A percentile compares a stretch with the other conserved stretches of the same genome.
Evolutionary conservation across 2,113 vertebrate genomes (phyloP).

Genomic region (Natator depressus): DNA sequence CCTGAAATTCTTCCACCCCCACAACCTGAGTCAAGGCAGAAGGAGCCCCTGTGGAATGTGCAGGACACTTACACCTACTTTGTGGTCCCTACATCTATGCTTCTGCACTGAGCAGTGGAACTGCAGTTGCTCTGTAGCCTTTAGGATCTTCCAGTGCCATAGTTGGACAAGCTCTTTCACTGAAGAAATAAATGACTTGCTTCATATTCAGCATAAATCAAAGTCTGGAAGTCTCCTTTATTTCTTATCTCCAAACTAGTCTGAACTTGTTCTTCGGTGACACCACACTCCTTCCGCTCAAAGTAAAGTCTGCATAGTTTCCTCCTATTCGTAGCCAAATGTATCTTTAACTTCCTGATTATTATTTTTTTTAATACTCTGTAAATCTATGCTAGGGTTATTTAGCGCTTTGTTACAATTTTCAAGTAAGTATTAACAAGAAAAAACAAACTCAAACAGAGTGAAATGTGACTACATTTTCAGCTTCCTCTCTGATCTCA

Average conservation of each 20-base stretch:
- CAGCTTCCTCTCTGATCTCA: slow-evolving; percentile 7
- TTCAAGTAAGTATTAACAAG: background rate
- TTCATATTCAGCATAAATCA: background rate
- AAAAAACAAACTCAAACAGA: background rate
- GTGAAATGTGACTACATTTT: background rate
- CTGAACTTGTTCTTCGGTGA: slow-evolving; percentile 31
- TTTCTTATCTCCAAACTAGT: background rate
- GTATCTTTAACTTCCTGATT: background rate
- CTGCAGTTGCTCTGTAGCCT: background rate
- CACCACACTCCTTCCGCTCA: background rate
- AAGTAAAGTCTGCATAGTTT: slow-evolving; percentile 12
- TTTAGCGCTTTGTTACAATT: background rate
- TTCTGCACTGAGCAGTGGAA: rapidly evolving
- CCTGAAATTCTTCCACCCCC: background rate
- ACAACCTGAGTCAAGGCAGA: rapidly evolving
- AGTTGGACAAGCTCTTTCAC: background rate
- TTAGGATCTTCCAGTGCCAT: background rate
- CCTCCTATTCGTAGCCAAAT: background rate
- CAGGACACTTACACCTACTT: rapidly evolving
- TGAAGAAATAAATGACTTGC: background rate
- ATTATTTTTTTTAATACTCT: background rate
- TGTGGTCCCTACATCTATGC: background rate
- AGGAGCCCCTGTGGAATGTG: background rate
- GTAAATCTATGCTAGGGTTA: background rate
- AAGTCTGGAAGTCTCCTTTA: background rate